Evolutionary conservation across 92 coral and sea anemone species (phyloP), one percentile per base, ranked within the genome.

Genomic region (Actinostola sp.): DNA sequence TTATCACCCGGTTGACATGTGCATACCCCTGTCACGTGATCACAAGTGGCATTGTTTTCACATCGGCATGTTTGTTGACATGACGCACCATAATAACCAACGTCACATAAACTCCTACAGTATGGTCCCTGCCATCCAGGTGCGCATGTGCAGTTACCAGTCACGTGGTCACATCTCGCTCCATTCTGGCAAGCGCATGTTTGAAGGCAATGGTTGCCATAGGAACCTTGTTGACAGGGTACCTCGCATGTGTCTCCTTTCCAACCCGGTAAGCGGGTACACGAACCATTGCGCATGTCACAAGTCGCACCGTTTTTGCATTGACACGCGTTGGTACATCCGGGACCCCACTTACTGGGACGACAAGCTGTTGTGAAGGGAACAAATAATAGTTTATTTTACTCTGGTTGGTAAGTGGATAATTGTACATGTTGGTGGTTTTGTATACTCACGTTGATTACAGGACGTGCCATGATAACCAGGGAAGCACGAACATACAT

Each of bases 181-280:
- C 88, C 89, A 67, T 83, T 81, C 36, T 65, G 50, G 77, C 98
- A 93, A 1, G 23, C 54, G 48, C 98, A 93, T 20, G 31, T 74
- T 1, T 75, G 73, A 28, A 50, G 63, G 76, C 98, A 93, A n/a
- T 77, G 59, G 68, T 91, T 72, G 21, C 97, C 98, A 91, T 78
- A 91, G 86, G 46, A 81, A 64, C 98, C 98, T 66, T 63, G 55
- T 36, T 71, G 76, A 48, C 98, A 93, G 14, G 88, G 74, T 52
- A 71, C 63, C 5, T 76, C 82, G 30, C 98, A 93, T 12, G 31
- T 38, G 44, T 58, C 34, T 8, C 92, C 97, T 61, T 70, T 66
- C 97, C 97, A 90, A 2, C 92, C 97, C 21, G 97, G 79, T 32
- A 80, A 63, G 70, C 98, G 91, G 12, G 89, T 23, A 62, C 98